phyloP scores from a whole-genome alignment of 2,888 invertebrate species.

The Amitus sp. region DNA sequence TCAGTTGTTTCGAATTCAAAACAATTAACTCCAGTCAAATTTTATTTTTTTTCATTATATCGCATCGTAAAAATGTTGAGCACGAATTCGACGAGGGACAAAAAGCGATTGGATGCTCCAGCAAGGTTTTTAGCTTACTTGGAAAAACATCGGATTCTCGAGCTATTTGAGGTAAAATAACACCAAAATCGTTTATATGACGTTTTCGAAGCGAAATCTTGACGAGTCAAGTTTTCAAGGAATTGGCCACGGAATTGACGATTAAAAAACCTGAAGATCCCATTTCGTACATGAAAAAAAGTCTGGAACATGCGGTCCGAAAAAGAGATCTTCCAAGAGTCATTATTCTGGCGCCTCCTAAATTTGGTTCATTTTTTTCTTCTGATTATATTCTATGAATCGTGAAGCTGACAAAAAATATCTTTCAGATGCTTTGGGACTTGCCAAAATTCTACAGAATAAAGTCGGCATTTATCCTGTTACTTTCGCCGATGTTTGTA shows the following conservation, averaged over 20 bases:
- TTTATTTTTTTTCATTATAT: too few species aligned
- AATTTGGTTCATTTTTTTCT: slow-evolving; percentile 47
- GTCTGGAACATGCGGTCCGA: slow-evolving; percentile 67
- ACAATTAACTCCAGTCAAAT: too few species aligned
- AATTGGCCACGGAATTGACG: slow-evolving; percentile 71
- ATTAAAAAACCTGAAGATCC: slow-evolving; percentile 73
- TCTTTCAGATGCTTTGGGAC: slow-evolving; percentile 40
- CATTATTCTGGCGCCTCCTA: slow-evolving; percentile 69
- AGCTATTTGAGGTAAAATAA: slow-evolving; percentile 71
- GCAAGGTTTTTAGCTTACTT: slow-evolving; percentile 72
- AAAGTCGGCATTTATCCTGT: slow-evolving; percentile 44
- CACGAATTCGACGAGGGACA: too few species aligned
- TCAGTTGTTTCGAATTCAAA: too few species aligned
- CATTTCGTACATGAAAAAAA: slow-evolving; percentile 72
- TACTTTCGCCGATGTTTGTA: slow-evolving; percentile 38
- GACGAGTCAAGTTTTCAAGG: slow-evolving; percentile 62
- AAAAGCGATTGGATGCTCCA: slow-evolving; percentile 48
- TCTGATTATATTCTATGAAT: not conserved
- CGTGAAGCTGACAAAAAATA: slow-evolving; percentile 1
- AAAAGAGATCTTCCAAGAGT: slow-evolving; percentile 68
- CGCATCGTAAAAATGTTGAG: too few species aligned
- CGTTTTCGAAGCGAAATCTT: not conserved
- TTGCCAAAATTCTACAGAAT: slow-evolving; percentile 44
- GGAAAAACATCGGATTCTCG: slow-evolving; percentile 74
- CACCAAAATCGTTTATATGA: too few species aligned